Percentiles rank a stretch among this genome's conserved stretches.
phyloP scores from a whole-genome alignment of 2,797 vertebrate species.

The Neosilurus mollespiculum region DNA sequence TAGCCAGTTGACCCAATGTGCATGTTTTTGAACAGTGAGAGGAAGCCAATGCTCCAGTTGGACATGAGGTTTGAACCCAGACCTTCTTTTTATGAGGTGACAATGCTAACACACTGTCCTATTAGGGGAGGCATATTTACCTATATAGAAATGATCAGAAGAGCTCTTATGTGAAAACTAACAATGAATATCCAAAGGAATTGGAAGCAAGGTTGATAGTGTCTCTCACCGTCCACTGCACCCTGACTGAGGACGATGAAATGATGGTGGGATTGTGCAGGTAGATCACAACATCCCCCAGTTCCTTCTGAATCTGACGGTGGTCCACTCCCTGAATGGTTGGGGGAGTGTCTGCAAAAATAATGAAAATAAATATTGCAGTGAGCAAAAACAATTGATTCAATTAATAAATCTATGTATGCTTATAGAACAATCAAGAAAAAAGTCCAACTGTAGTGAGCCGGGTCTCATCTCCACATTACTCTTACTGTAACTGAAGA shows the following conservation, averaged over 20 bases:
- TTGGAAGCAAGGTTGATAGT: conserved; percentile 11
- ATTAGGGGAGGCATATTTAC: no score
- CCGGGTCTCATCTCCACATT: background rate
- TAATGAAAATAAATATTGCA: background rate
- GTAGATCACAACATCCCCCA: conserved; percentile 93
- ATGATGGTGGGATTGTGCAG: conserved; percentile 97
- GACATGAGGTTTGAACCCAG: no score
- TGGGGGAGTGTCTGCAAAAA: conserved; percentile 87
- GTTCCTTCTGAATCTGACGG: conserved; percentile 92
- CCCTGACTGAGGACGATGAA: conserved; percentile 93
- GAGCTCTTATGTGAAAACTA: background rate
- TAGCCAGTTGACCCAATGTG: no score
- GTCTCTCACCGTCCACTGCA: conserved; percentile 94
- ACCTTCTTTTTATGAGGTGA: no score
- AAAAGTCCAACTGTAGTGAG: background rate
- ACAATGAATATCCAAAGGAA: background rate
- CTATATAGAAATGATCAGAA: background rate
- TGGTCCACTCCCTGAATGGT: conserved; percentile 97
- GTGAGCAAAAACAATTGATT: background rate
- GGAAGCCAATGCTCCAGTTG: no score
- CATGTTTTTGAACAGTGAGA: no score
- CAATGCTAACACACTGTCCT: no score
- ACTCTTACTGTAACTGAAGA: background rate
- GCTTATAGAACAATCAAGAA: background rate
- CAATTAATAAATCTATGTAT: background rate